These are phyloP conservation scores for Tetragonula clypearis DNA, from an alignment of 1,140 invertebrate species.

Conservation along the genomic window DNA sequence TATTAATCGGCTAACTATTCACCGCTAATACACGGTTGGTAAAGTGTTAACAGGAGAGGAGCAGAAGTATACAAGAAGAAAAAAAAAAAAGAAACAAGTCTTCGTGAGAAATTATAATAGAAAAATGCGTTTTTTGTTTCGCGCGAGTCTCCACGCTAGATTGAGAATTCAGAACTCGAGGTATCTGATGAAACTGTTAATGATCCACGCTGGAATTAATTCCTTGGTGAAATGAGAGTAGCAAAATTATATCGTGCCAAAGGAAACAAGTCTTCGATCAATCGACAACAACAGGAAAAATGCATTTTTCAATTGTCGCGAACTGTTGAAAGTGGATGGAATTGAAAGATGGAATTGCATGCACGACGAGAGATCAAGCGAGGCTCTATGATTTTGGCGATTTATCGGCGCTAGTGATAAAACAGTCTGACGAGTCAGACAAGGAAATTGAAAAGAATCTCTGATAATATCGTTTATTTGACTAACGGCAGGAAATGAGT, in stretches of 20 bases:
- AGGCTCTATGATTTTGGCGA: background rate
- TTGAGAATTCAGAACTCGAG: no score
- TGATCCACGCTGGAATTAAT: no score
- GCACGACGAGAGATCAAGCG: background rate
- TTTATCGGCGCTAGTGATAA: background rate
- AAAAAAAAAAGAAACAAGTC: no score
- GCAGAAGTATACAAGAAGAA: no score
- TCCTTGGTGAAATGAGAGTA: no score
- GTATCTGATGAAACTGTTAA: no score
- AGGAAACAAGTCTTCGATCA: background rate
- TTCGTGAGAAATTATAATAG: no score
- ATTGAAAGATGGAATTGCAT: background rate
- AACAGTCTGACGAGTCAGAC: background rate
- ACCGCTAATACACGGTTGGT: no score
- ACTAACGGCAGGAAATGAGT: background rate
- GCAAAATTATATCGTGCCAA: background rate
- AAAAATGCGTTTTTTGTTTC: no score
- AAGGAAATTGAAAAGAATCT: background rate
- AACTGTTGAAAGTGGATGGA: background rate
- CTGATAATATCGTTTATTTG: background rate
- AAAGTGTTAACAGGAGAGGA: no score
- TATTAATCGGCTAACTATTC: no score
- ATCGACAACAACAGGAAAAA: background rate
- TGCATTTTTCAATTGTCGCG: background rate
- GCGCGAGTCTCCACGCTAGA: no score